Evolutionary conservation across 2,888 invertebrate genomes (phyloP).

Genomic region (Lycia hirtaria): DNA sequence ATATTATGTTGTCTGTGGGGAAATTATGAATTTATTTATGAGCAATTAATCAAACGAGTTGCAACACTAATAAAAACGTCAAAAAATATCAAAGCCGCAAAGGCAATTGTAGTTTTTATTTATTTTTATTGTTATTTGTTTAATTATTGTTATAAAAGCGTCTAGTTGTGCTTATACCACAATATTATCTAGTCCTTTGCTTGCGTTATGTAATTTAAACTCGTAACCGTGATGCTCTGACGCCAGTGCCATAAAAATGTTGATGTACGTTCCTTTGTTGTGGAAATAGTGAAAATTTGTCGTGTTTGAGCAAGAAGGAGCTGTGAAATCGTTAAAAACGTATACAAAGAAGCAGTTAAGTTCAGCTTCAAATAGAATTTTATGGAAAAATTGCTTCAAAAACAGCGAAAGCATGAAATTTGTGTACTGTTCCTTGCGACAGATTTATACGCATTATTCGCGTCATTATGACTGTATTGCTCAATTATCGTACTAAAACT

Average conservation of each 20-base stretch:
- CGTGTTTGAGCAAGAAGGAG: conserved; percentile 48
- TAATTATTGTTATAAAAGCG: conserved; percentile 61
- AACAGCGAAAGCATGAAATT: neutral
- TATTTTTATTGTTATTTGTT: conserved; percentile 78
- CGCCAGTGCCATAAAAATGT: conserved; percentile 77
- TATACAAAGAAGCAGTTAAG: conserved; percentile 32
- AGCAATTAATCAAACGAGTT: conserved; percentile 75
- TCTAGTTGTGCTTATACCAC: conserved; percentile 62
- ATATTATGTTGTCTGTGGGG: conserved; percentile 57
- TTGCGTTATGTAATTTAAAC: conserved; percentile 64
- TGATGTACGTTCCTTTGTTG: conserved; percentile 77
- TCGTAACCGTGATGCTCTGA: conserved; percentile 66
- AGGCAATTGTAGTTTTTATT: conserved; percentile 67
- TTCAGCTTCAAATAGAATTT: conserved; percentile 33
- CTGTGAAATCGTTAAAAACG: conserved; percentile 41
- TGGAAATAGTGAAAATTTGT: conserved; percentile 57
- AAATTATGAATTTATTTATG: conserved; percentile 63
- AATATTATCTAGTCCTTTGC: conserved; percentile 73
- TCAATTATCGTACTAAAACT: conserved; percentile 52
- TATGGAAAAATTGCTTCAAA: neutral
- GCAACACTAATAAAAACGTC: conserved; percentile 83
- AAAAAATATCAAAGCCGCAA: conserved; percentile 79
- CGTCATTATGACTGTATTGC: conserved; percentile 59
- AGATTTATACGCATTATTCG: conserved; percentile 43
- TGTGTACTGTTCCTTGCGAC: conserved; percentile 44